phyloP scores from a whole-genome alignment of 2,113 vertebrate genomes.

The Ophthalmolycus amberensis region DNA sequence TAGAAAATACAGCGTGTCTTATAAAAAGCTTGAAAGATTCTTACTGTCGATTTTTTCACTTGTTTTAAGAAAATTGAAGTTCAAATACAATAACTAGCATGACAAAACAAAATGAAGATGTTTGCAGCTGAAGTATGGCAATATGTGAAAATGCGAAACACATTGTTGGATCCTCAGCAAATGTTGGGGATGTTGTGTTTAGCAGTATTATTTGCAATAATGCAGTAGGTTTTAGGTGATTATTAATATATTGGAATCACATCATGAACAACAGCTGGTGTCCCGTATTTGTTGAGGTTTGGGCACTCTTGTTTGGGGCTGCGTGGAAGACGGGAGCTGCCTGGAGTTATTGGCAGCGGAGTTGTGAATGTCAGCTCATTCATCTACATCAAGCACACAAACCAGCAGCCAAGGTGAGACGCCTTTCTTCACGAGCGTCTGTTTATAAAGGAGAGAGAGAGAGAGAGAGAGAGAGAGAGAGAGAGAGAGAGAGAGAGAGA shows the following conservation, averaged over 20 bases:
- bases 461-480: background rate
- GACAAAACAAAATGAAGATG: background rate
- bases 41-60: background rate
- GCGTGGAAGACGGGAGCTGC: background rate
- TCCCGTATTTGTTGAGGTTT: slow-evolving; percentile 18
- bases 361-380: slow-evolving; percentile 57
- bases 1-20: background rate
- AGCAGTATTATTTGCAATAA: background rate
- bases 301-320: slow-evolving; percentile 10
- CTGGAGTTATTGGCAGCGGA: slow-evolving; percentile 51
- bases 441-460: slow-evolving; percentile 5
- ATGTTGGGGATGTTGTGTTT: background rate
- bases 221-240: background rate
- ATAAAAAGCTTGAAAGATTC: background rate
- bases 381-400: slow-evolving; percentile 51
- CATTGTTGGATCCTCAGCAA: background rate
- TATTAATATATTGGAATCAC: background rate
- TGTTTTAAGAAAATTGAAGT: background rate
- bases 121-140: background rate
- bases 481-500: background rate
- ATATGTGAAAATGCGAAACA: background rate
- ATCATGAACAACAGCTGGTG: slow-evolving; percentile 15
- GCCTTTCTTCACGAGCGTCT: slow-evolving; percentile 28
- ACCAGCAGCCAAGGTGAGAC: slow-evolving; percentile 58
- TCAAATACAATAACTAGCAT: background rate